These are phyloP conservation scores for Etheostoma cragini DNA, from an alignment of 2,113 vertebrate genomes.

Conservation along the genomic window DNA sequence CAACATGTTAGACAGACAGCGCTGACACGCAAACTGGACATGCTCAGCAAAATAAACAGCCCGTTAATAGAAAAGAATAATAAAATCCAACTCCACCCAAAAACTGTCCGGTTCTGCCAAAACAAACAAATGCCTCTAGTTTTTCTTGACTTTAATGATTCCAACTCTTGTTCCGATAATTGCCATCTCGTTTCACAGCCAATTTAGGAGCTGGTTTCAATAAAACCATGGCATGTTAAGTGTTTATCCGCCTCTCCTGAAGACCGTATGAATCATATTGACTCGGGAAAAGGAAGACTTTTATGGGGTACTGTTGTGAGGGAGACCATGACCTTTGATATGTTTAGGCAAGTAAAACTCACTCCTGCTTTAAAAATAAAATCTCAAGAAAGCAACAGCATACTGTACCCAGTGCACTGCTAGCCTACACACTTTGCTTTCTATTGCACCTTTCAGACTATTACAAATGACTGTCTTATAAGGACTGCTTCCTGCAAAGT, in stretches of 20 bases:
- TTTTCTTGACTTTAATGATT: conserved; percentile 78
- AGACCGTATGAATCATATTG: conserved; percentile 76
- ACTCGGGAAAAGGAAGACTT: conserved; percentile 34
- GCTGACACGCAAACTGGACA: conserved; percentile 58
- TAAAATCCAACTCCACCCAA: conserved; percentile 61
- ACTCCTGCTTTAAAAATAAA: neutral
- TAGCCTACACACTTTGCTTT: neutral
- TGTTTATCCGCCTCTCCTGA: conserved; percentile 66
- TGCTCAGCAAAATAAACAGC: conserved; percentile 59
- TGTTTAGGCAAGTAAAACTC: conserved; percentile 30
- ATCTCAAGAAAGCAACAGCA: neutral
- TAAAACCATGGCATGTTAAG: conserved; percentile 76
- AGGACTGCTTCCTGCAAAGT: no score
- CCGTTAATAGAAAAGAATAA: conserved; percentile 68
- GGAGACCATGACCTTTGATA: conserved; percentile 28
- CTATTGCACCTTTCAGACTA: neutral
- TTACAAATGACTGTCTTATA: neutral
- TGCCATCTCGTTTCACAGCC: conserved; percentile 81
- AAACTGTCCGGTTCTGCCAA: conserved; percentile 62
- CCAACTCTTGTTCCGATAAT: conserved; percentile 79
- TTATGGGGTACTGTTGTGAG: conserved; percentile 19
- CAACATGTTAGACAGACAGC: conserved; percentile 59
- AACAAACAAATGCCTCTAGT: conserved; percentile 72
- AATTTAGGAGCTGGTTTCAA: conserved; percentile 81
- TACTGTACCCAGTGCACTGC: neutral